Evolutionary conservation across 2,888 invertebrate species (phyloP).

Genomic region (Rhagonycha fulva): DNA sequence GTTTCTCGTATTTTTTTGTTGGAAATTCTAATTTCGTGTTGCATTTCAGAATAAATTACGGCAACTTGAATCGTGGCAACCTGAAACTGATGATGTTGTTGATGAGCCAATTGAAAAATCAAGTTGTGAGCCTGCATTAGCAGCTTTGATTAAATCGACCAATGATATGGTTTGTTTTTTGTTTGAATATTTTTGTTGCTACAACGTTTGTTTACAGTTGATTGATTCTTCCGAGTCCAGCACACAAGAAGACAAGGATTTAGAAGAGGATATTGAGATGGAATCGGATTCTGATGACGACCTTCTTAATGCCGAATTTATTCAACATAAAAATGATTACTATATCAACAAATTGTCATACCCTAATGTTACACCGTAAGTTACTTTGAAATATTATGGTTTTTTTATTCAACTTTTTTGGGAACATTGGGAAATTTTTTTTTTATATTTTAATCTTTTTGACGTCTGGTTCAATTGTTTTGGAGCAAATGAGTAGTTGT

Average conservation of each 20-base stretch:
- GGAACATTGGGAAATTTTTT: too few relatives aligned
- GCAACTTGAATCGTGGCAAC: slow-evolving; percentile 40
- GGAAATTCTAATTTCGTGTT: neutral
- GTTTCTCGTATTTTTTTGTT: slow-evolving; percentile 9
- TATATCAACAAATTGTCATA: slow-evolving; percentile 89
- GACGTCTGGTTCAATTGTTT: too few relatives aligned
- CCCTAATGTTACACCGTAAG: slow-evolving; percentile 76
- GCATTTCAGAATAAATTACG: neutral
- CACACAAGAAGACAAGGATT: slow-evolving; percentile 9
- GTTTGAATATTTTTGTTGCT: neutral
- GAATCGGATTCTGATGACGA: slow-evolving; percentile 54
- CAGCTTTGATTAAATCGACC: slow-evolving; percentile 66
- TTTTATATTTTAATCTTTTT: too few relatives aligned
- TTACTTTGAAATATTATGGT: slow-evolving; percentile 32
- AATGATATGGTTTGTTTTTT: slow-evolving; percentile 61
- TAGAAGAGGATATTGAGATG: slow-evolving; percentile 21
- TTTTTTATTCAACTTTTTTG: slow-evolving; percentile 50
- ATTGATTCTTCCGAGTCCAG: neutral
- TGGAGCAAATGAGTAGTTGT: too few relatives aligned
- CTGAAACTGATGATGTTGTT: slow-evolving; percentile 53
- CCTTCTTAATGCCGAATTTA: slow-evolving; percentile 73
- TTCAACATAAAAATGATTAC: slow-evolving; percentile 85
- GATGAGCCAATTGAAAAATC: slow-evolving; percentile 45
- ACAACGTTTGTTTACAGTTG: neutral
- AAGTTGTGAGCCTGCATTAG: slow-evolving; percentile 58